Evolutionary conservation across 2,888 invertebrate species (phyloP).

Genomic region (Eilema griseolum): DNA sequence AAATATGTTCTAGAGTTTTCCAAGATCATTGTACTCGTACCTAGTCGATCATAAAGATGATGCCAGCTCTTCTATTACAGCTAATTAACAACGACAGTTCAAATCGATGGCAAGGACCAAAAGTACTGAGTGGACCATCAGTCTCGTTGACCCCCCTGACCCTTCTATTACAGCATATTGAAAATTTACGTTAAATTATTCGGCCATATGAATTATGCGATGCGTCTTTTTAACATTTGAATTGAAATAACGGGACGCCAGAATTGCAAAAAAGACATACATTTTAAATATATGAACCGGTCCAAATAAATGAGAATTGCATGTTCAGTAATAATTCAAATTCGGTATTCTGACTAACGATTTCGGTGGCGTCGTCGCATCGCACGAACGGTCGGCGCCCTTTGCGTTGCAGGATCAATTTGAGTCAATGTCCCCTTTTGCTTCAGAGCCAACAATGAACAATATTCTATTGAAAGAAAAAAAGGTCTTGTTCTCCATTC

Average conservation of each 20-base stretch:
- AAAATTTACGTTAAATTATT: slow-evolving; percentile 60
- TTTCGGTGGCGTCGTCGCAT: slow-evolving; percentile 21
- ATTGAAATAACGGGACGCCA: slow-evolving; percentile 32
- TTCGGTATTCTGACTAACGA: slow-evolving; percentile 44
- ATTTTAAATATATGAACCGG: slow-evolving; percentile 47
- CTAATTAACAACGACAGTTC: slow-evolving; percentile 57
- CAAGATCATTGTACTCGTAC: slow-evolving; percentile 30
- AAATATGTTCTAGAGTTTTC: slow-evolving; percentile 13
- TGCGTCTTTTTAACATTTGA: slow-evolving; percentile 29
- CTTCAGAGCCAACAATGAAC: slow-evolving; percentile 37
- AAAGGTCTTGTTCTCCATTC: slow-evolving; percentile 43
- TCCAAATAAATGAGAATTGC: slow-evolving; percentile 46
- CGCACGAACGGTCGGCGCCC: slow-evolving; percentile 47
- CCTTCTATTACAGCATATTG: slow-evolving; percentile 66
- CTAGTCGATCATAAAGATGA: slow-evolving; percentile 23
- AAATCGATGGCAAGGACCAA: slow-evolving; percentile 66
- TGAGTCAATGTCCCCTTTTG: slow-evolving; percentile 12
- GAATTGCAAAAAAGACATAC: slow-evolving; percentile 29
- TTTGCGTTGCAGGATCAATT: slow-evolving; percentile 31
- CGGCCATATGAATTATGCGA: not conserved
- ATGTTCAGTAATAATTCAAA: slow-evolving; percentile 55
- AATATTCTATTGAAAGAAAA: slow-evolving; percentile 32
- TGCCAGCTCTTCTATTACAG: slow-evolving; percentile 39
- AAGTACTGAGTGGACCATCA: slow-evolving; percentile 55
- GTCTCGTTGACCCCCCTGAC: slow-evolving; percentile 66